Evolutionary conservation across 1,140 invertebrate species (phyloP).

Genomic region (Brachionus plicatilis): DNA sequence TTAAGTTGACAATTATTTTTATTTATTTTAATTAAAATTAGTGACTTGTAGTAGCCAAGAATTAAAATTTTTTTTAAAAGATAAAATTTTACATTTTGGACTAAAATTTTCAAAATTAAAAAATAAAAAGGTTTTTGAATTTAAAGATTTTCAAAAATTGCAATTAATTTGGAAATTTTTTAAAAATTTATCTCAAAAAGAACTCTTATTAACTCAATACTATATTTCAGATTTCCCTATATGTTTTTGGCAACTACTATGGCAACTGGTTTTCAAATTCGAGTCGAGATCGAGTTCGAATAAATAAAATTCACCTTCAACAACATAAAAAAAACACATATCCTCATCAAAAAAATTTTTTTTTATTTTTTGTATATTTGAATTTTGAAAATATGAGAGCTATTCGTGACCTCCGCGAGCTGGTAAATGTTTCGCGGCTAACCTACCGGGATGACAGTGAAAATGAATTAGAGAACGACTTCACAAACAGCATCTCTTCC

Average conservation of each 20-base stretch:
- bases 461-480: slow-evolving; percentile 45
- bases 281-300: slow-evolving; percentile 35
- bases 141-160: too few relatives aligned
- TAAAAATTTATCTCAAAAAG: neutral
- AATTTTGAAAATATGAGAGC: slow-evolving; percentile 48
- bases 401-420: slow-evolving; percentile 49
- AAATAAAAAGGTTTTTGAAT: too few relatives aligned
- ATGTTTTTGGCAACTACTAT: slow-evolving; percentile 40
- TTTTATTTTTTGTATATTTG: neutral
- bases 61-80: too few relatives aligned
- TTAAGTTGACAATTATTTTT: too few relatives aligned
- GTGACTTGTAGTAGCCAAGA: too few relatives aligned
- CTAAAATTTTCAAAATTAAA: too few relatives aligned
- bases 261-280: slow-evolving; percentile 40
- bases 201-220: neutral
- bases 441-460: slow-evolving; percentile 48
- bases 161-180: too few relatives aligned
- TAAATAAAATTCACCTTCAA: neutral
- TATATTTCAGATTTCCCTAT: slow-evolving; percentile 20
- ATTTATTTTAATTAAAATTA: too few relatives aligned
- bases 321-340: neutral
- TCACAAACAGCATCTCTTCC: slow-evolving; percentile 42
- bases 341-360: neutral
- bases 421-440: slow-evolving; percentile 52
- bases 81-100: too few relatives aligned